These are phyloP conservation scores for Nowickia ferox DNA, from an alignment of 2,888 invertebrate genomes.

Conservation along the genomic window DNA sequence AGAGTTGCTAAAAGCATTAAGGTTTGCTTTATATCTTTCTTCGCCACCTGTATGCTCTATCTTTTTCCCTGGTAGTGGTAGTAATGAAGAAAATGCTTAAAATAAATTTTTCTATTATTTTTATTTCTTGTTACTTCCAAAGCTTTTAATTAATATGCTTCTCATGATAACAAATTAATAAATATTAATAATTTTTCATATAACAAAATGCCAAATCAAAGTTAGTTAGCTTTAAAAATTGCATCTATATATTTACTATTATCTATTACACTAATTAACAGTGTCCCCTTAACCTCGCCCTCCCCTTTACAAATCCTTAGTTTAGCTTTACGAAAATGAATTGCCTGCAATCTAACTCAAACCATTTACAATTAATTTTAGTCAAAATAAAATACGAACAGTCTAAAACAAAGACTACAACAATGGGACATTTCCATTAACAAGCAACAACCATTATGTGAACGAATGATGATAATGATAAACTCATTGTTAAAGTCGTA, in stretches of 20 bases:
- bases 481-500: conserved; percentile 38
- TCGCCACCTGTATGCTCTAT: too few species aligned
- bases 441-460: not conserved
- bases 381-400: conserved; percentile 16
- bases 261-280: conserved; percentile 33
- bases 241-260: not conserved
- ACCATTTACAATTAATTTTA: conserved; percentile 57
- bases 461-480: conserved; percentile 7
- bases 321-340: conserved; percentile 58
- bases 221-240: not conserved
- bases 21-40: too few species aligned
- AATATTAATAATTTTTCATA: not conserved
- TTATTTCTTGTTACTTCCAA: too few species aligned
- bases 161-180: not conserved
- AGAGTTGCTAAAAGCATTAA: too few species aligned
- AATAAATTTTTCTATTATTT: too few species aligned
- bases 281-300: not conserved
- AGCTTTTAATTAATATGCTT: too few species aligned
- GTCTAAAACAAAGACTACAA: conserved; percentile 4
- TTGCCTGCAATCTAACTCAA: conserved; percentile 58
- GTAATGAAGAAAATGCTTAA: too few species aligned
- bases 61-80: too few species aligned
- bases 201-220: not conserved
- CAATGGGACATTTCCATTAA: conserved; percentile 61
- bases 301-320: conserved; percentile 3